A percentile compares a stretch with the other conserved stretches of the same genome.
Evolutionary conservation across 2,888 invertebrate species (phyloP).

Genomic region (Microctonus hyperodae): DNA sequence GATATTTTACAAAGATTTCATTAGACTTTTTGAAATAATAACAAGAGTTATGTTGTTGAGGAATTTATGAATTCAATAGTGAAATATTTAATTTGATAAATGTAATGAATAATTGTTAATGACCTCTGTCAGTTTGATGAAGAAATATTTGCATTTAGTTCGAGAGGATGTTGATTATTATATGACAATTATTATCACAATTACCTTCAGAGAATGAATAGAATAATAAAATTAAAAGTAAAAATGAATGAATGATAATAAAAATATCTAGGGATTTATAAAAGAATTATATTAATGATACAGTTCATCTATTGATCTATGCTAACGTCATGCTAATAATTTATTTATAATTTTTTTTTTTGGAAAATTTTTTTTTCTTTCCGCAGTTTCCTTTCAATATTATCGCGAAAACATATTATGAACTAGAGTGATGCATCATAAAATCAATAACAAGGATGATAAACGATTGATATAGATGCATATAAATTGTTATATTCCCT

Average conservation of each 20-base stretch:
- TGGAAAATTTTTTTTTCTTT: neutral
- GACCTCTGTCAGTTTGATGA: too few relatives aligned
- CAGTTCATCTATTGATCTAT: neutral
- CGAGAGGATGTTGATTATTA: neutral
- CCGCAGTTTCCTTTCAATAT: neutral
- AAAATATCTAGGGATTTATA: neutral
- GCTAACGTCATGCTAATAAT: too few relatives aligned
- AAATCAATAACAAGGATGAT: neutral
- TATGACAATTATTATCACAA: neutral
- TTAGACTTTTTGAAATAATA: too few relatives aligned
- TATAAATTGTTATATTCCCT: slow-evolving; percentile 1
- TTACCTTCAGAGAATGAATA: neutral
- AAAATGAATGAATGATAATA: too few relatives aligned
- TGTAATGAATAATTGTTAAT: too few relatives aligned
- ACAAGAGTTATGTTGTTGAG: too few relatives aligned
- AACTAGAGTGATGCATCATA: slow-evolving; percentile 2
- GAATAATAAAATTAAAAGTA: neutral
- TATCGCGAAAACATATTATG: neutral
- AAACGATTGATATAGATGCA: neutral
- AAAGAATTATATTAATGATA: neutral
- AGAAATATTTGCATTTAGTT: neutral
- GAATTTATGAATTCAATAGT: too few relatives aligned
- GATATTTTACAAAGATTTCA: too few relatives aligned
- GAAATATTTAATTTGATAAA: too few relatives aligned
- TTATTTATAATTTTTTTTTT: neutral